Base-by-base conservation (phyloP, 2,888 invertebrate species). In the Fabriciana adippe region DNA sequence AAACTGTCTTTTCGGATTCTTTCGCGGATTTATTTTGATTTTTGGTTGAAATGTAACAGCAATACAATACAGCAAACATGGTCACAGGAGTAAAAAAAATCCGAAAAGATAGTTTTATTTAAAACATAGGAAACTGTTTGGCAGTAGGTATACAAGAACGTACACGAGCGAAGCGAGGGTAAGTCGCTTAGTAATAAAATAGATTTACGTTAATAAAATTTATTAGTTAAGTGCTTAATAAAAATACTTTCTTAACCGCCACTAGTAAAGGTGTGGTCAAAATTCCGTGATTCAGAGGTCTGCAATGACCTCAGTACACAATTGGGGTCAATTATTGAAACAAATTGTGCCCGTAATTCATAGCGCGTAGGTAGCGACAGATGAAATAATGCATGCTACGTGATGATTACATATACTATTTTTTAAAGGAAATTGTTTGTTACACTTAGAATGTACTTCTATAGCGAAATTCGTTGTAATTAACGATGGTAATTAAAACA, bases 241-340 rank as follows among this genome's bases (percentile, higher is more conserved):
- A 63, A 15, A 55, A 21, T 45, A 48, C 45, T 21, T 35, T 56
- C 16, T 16, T 48, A 51, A 59, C 35, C 11, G 14, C 41, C 21
- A 54, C 15, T 67, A 53, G 48, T 63, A 53, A 66, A 63, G 65
- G 67, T 68, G 70, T 70, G 68, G 70, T 66, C 67, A 63, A 59
- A 63, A 63, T 56, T 63, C 62, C 31, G 71, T 71, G 71, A 71
- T 71, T 86, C 86, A 85, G 77, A 75, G 77, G 77, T 76, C 78
- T 72, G 67, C 66, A 72, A 71, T 81, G 84, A 84, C 82, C 86
- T 78, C 77, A 74, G 76, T 72, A 70, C 68, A 60, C 73, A 85
- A 88, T 87, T 88, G 83, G 80, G 83, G 82, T 87, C 87, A 88
- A 88, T 86, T 83, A 83, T 83, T 80, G 82, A 79, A 78, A 79